phyloP scores from a whole-genome alignment of 92 coral and sea anemone genomes.

The Paragorgia papillata region DNA sequence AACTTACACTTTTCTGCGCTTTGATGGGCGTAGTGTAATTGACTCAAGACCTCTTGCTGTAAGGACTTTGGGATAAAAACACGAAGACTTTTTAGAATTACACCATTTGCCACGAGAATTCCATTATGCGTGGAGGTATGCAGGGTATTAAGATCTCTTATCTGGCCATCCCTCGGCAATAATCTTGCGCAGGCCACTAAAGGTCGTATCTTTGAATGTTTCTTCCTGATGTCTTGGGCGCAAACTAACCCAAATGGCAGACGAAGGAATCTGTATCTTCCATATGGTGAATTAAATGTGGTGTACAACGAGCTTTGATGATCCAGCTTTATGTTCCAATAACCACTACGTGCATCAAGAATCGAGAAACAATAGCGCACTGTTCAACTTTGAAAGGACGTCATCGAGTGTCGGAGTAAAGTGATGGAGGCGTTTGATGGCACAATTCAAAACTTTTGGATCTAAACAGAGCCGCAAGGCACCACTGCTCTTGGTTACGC shows the following conservation, averaged over 20 bases:
- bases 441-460: too few relatives aligned
- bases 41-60: conserved; percentile 45
- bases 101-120: too few relatives aligned
- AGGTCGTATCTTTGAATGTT: too few relatives aligned
- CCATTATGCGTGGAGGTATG: too few relatives aligned
- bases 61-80: too few relatives aligned
- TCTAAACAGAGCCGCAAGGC: conserved; percentile 62
- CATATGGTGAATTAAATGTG: conserved; percentile 69
- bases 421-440: conserved; percentile 62
- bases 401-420: conserved; percentile 74
- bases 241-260: conserved; percentile 64
- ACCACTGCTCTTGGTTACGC: conserved; percentile 60
- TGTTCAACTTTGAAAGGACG: conserved; percentile 61
- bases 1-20: conserved; percentile 60
- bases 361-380: conserved; percentile 63
- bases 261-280: conserved; percentile 58
- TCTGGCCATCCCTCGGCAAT: too few relatives aligned
- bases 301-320: too few relatives aligned
- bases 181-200: too few relatives aligned
- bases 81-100: too few relatives aligned
- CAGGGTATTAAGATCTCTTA: too few relatives aligned
- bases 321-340: conserved; percentile 69
- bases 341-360: conserved; percentile 69
- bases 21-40: conserved; percentile 57
- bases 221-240: conserved; percentile 69